phyloP scores from a whole-genome alignment of 2,797 vertebrate species.

The Geotria australis region DNA sequence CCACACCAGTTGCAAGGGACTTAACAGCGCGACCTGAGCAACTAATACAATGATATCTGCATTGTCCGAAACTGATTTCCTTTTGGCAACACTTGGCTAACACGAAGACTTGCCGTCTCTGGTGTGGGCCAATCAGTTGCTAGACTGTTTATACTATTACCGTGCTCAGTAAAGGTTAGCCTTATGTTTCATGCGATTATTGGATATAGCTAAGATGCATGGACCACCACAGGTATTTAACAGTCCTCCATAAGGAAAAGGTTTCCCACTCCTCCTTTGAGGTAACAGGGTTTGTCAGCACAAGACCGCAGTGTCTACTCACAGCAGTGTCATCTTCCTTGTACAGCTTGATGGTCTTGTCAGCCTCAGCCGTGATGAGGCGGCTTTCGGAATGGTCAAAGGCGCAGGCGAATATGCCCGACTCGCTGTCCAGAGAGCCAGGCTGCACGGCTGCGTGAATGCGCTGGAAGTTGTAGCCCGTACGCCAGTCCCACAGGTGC shows the following conservation, averaged over 20 bases:
- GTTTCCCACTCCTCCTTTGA: neutral
- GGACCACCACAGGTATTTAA: neutral
- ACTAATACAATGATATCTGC: no score
- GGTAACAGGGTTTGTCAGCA: neutral
- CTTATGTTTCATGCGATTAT: no score
- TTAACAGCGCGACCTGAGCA: no score
- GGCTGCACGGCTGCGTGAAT: constrained; percentile 91
- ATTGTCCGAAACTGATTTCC: no score
- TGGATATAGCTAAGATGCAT: no score
- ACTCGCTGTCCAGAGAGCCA: constrained; percentile 88
- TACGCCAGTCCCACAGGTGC: constrained; percentile 98
- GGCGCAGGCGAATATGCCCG: constrained; percentile 73
- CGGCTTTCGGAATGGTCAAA: constrained; percentile 80
- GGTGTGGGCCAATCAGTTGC: no score
- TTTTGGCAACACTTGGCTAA: no score
- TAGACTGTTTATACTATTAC: no score
- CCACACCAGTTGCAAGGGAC: no score
- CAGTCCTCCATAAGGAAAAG: neutral
- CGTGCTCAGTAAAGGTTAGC: no score
- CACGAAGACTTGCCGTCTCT: no score
- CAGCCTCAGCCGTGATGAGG: constrained; percentile 74
- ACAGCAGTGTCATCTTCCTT: constrained; percentile 79
- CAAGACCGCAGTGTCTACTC: constrained; percentile 6
- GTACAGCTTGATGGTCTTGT: constrained; percentile 98
- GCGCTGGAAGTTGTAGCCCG: constrained; percentile 91